These are phyloP conservation scores for Stichodactyla mertensii DNA, from an alignment of 64 coral and sea anemone genomes.

Conservation along the genomic window DNA sequence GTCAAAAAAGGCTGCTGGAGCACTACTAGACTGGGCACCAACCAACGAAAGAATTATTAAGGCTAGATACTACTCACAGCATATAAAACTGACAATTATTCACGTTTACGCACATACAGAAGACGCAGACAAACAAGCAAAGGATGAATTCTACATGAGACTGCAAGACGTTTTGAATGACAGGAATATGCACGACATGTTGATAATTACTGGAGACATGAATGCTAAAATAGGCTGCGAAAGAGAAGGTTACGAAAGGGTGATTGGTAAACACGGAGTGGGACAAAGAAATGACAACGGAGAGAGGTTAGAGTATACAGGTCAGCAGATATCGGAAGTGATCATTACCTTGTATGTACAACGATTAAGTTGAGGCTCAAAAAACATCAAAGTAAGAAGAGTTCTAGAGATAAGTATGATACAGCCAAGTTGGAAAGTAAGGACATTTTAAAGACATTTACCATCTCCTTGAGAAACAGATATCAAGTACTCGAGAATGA, in stretches of 20 bases:
- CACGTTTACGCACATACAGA: constrained; percentile 7
- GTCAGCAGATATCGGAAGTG: constrained; percentile 31
- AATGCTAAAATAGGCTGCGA: constrained; percentile 4
- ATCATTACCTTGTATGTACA: not conserved
- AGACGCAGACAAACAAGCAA: not conserved
- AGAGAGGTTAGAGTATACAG: constrained; percentile 19
- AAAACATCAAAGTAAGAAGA: too few species aligned
- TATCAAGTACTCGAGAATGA: too few species aligned
- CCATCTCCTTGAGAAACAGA: too few species aligned
- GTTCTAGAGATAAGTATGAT: too few species aligned
- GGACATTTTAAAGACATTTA: too few species aligned
- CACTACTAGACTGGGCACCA: not conserved
- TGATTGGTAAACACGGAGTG: constrained; percentile 17
- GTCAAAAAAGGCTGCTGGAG: constrained; percentile 11
- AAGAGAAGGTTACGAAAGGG: not conserved
- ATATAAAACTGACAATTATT: not conserved
- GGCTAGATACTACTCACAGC: not conserved
- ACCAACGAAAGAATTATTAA: not conserved
- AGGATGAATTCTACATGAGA: not conserved
- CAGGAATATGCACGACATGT: constrained; percentile 3
- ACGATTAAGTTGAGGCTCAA: too few species aligned
- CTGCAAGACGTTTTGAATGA: constrained; percentile 33
- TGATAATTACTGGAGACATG: constrained; percentile 7
- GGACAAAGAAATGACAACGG: constrained; percentile 22
- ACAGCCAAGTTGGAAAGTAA: too few species aligned